Conservation (phyloP, 2,113 vertebrate genomes). For the Tretioscincus oriximinensis region DNA sequence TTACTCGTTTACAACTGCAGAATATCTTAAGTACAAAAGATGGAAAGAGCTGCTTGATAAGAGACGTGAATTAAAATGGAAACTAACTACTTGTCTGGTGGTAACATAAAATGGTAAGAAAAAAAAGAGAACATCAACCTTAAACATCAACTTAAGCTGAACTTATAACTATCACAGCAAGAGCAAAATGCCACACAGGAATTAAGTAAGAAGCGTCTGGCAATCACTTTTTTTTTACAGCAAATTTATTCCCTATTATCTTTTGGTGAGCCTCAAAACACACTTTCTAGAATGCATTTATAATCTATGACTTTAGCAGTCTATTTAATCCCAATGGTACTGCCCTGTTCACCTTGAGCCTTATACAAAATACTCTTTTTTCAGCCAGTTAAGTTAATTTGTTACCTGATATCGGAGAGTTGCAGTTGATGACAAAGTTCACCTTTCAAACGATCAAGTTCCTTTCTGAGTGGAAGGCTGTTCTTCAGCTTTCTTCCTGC, state of each 20-base stretch:
- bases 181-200: not conserved
- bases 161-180: not conserved
- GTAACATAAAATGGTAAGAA: not conserved
- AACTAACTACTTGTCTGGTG: no score
- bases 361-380: not conserved
- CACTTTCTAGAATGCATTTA: not conserved
- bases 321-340: not conserved
- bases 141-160: not conserved
- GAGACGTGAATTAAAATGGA: not conserved
- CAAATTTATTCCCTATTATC: not conserved
- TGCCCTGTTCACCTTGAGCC: not conserved
- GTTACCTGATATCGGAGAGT: conserved; percentile 89
- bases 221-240: not conserved
- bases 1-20: not conserved
- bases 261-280: not conserved
- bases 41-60: not conserved
- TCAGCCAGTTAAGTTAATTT: not conserved
- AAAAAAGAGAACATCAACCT: not conserved
- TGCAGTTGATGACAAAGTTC: conserved; percentile 81
- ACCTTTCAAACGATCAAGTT: conserved; percentile 83
- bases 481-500: conserved; percentile 82
- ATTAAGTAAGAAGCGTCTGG: not conserved
- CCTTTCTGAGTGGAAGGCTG: conserved; percentile 86
- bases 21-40: not conserved
- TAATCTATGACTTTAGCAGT: not conserved